These are phyloP conservation scores for Narcine bancroftii DNA, from an alignment of 2,113 vertebrate genomes.

Conservation along the genomic window DNA sequence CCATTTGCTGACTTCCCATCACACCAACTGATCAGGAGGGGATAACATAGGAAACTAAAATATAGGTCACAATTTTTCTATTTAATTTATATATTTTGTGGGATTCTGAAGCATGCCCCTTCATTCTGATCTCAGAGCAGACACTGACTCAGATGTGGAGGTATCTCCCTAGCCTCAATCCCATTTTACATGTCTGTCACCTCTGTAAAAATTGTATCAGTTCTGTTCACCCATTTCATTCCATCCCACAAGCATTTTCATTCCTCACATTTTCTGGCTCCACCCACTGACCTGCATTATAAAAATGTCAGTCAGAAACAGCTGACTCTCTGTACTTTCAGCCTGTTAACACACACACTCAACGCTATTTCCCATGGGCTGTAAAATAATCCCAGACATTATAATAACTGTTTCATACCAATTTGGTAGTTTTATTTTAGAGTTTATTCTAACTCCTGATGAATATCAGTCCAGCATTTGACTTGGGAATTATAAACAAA, in stretches of 20 bases:
- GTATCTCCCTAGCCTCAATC: neutral
- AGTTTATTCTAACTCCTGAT: neutral
- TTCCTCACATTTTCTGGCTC: neutral
- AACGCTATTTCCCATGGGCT: neutral
- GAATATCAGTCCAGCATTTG: neutral
- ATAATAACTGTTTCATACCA: neutral
- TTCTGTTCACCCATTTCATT: neutral
- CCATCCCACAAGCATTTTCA: neutral
- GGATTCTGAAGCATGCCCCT: neutral
- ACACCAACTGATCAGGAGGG: neutral
- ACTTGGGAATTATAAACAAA: neutral
- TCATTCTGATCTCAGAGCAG: neutral
- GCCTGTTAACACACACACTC: neutral
- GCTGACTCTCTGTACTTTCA: neutral
- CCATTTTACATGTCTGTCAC: neutral
- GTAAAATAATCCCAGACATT: neutral
- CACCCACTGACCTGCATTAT: neutral
- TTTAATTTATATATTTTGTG: neutral
- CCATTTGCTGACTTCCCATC: neutral
- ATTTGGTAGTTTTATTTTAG: neutral
- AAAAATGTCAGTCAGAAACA: neutral
- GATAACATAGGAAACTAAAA: neutral
- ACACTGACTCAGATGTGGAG: neutral
- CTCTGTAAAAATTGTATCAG: neutral
- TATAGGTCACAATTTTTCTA: neutral